phyloP scores from a whole-genome alignment of 2,888 invertebrate genomes.

The Augiades crinisus region DNA sequence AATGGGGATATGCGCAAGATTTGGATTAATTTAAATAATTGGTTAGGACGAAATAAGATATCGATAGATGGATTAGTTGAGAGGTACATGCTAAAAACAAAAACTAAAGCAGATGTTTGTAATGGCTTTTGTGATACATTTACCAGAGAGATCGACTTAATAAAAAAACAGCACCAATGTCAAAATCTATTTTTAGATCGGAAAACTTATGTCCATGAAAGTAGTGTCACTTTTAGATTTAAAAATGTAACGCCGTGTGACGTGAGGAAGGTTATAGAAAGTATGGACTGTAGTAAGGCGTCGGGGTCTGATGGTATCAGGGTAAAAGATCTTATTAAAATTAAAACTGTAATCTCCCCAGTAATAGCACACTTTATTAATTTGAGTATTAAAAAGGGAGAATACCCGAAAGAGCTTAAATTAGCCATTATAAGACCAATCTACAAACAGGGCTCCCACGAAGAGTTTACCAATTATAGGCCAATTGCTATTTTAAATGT shows the following conservation, averaged over 20 bases:
- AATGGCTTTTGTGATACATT: not conserved
- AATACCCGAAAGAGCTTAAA: slow-evolving; percentile 21
- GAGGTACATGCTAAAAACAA: slow-evolving; percentile 1
- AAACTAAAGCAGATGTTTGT: not conserved
- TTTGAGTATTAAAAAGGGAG: slow-evolving; percentile 2
- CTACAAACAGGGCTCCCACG: slow-evolving; percentile 17
- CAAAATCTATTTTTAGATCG: not conserved
- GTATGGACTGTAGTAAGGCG: slow-evolving; percentile 17
- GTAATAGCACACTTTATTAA: slow-evolving; percentile 26
- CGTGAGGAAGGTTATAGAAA: slow-evolving; percentile 9
- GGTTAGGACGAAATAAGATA: slow-evolving; percentile 7
- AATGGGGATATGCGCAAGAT: slow-evolving; percentile 12
- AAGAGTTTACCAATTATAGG: slow-evolving; percentile 22
- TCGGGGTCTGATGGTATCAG: slow-evolving; percentile 25
- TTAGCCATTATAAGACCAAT: slow-evolving; percentile 21
- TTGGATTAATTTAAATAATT: slow-evolving; percentile 5
- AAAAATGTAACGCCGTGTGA: not conserved
- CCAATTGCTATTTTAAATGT: slow-evolving; percentile 27
- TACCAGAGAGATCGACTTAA: not conserved
- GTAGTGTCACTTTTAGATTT: not conserved
- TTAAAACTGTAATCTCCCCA: slow-evolving; percentile 19
- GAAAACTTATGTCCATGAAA: not conserved
- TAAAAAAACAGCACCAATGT: not conserved
- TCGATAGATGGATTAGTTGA: slow-evolving; percentile 6
- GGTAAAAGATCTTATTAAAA: slow-evolving; percentile 19